phyloP scores from a whole-genome alignment of 2,888 invertebrate genomes.

The Augochlorella aurata region DNA sequence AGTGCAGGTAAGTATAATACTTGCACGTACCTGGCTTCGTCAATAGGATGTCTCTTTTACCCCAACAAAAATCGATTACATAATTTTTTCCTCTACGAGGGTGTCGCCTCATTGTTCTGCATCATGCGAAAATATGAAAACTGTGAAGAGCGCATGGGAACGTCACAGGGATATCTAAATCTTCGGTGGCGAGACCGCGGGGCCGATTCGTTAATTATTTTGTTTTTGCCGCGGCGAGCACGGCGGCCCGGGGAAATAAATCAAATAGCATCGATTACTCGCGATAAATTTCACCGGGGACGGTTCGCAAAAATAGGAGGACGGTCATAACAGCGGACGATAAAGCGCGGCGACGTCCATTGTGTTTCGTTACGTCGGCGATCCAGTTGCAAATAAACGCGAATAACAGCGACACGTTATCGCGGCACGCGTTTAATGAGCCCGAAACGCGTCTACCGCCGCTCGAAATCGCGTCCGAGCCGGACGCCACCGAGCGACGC shows the following conservation, averaged over 20 bases:
- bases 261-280: conserved; percentile 22
- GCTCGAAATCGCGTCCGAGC: conserved; percentile 37
- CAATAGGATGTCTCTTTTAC: too few species aligned
- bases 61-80: too few species aligned
- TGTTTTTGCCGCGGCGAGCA: neutral
- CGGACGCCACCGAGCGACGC: neutral
- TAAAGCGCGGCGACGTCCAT: conserved; percentile 31
- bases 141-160: neutral
- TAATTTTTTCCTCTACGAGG: too few species aligned
- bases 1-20: too few species aligned
- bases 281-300: conserved; percentile 25
- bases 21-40: too few species aligned
- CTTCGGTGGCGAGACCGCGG: neutral
- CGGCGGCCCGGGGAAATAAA: conserved; percentile 1
- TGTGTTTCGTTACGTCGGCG: conserved; percentile 29
- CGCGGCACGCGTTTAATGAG: conserved; percentile 45
- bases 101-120: too few species aligned
- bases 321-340: conserved; percentile 26
- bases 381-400: conserved; percentile 37
- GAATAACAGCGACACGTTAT: conserved; percentile 46
- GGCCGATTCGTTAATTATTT: conserved; percentile 17
- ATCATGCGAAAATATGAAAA: neutral
- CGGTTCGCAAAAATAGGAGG: conserved; percentile 21
- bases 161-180: neutral
- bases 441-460: conserved; percentile 37